Base-by-base conservation (phyloP, 2,113 vertebrate genomes). In the Vicugna pacos region DNA sequence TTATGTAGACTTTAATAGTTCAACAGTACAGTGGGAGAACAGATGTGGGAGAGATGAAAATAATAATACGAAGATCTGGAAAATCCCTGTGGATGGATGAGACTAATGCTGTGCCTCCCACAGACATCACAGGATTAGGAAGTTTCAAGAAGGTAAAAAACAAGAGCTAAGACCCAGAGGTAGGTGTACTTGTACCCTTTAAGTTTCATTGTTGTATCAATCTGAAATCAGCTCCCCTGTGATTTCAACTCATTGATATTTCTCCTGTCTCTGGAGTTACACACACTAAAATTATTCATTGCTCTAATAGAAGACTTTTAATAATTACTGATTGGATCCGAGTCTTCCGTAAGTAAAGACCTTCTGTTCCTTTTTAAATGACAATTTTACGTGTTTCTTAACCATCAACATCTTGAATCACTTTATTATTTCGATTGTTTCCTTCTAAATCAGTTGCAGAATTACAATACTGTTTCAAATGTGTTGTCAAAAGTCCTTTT, bases 381-480 rank as follows among this genome's bases (percentile, higher is more conserved):
- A 83, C 67, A 91, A 85, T 38, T 94, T 62, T 75, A 64, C 82
- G 32, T 84, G 69, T 96, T 95, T 80, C 70, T 80, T 92, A 92
- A 75, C 84, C 89, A 54, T 82, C 81, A 95, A 84, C 42, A 20
- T 75, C 89, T 80, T 70, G 24, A 96, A 54, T 56, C 30, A 75
- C 32, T 92, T 73, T 77, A 56, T 89, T 76, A 82, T 75, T 46
- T 14, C 35, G 30, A 90, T 75, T 95, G 76, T 92, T 80, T 94
- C 84, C 75, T 65, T 88, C 19, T 70, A 65, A 92, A 72, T 92
- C 75, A 90, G n/a, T 90, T 76, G 5, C 65, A 62, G 30, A 70
- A 70, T 94, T 35, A 88, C 81, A 26, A 76, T 46, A 48, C n/a
- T 42, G 70, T 92, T 97, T 91, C 11, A 95, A 96, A 50, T 24